Evolutionary conservation across 1,140 invertebrate genomes (phyloP).

Genomic region (Cryptotermes secundus): DNA sequence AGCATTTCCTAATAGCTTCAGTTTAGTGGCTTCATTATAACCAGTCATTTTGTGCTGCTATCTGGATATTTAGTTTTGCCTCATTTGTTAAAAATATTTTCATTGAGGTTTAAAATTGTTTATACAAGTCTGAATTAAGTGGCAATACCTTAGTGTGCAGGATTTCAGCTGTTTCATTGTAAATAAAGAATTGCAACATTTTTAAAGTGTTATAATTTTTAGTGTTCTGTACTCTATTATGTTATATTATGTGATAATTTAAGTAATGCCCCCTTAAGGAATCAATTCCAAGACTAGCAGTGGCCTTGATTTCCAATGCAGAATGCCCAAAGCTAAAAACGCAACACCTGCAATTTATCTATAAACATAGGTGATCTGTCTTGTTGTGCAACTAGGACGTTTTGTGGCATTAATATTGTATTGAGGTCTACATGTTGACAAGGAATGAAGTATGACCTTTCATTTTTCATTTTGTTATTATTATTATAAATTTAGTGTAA

Average conservation of each 20-base stretch:
- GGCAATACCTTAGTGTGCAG: not conserved
- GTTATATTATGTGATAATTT: not conserved
- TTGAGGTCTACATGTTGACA: not conserved
- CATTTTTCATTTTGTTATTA: not conserved
- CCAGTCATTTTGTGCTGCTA: not conserved
- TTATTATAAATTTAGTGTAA: no score
- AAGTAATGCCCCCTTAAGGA: not conserved
- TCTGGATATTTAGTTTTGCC: not conserved
- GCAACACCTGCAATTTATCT: not conserved
- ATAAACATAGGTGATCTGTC: not conserved
- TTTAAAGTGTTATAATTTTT: not conserved
- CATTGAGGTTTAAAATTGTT: not conserved
- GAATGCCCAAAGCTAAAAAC: not conserved
- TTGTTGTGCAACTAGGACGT: not conserved
- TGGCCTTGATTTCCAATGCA: no score
- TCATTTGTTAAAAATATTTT: not conserved
- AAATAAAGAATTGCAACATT: not conserved
- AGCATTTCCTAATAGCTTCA: not conserved
- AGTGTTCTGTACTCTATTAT: not conserved
- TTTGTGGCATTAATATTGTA: not conserved
- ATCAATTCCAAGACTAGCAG: not conserved
- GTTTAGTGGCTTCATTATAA: not conserved
- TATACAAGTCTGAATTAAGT: not conserved
- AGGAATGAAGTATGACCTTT: no score
- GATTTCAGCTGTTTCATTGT: not conserved